These are phyloP conservation scores for Aplodontia rufa DNA, from an alignment of 2,113 vertebrate species.

Conservation along the genomic window DNA sequence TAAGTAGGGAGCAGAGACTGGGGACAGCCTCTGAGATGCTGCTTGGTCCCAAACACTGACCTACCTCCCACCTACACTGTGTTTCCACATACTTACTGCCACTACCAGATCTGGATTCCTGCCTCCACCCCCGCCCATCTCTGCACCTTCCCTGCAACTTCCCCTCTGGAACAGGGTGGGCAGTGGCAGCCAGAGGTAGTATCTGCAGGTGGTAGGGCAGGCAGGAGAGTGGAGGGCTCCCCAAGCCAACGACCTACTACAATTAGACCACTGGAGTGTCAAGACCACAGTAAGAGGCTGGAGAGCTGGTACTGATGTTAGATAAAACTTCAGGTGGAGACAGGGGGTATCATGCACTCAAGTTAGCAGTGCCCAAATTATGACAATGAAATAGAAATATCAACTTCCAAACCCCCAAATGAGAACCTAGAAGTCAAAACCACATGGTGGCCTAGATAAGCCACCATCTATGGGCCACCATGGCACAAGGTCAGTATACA, in stretches of 20 bases:
- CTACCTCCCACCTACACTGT: neutral
- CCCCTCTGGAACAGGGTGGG: neutral
- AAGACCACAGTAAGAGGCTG: neutral
- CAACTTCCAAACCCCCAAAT: fast-evolving
- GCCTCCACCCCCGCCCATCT: neutral
- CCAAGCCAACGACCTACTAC: neutral
- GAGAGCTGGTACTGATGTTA: neutral
- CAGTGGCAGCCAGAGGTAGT: neutral
- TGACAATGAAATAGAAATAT: neutral
- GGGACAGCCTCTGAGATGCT: neutral
- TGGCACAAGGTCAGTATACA: neutral
- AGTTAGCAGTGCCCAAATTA: neutral
- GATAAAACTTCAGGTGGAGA: neutral
- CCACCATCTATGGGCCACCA: neutral
- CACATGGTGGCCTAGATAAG: neutral
- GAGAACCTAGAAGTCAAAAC: neutral
- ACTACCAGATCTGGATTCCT: neutral
- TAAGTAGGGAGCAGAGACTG: fast-evolving
- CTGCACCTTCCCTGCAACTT: neutral
- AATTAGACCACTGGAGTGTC: neutral
- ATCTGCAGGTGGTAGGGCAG: neutral
- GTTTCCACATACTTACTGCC: neutral
- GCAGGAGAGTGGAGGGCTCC: neutral
- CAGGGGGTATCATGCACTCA: neutral
- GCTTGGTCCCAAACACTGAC: neutral